Evolutionary conservation across 2,113 vertebrate species (phyloP).

Genomic region (Platycercus adscitus): DNA sequence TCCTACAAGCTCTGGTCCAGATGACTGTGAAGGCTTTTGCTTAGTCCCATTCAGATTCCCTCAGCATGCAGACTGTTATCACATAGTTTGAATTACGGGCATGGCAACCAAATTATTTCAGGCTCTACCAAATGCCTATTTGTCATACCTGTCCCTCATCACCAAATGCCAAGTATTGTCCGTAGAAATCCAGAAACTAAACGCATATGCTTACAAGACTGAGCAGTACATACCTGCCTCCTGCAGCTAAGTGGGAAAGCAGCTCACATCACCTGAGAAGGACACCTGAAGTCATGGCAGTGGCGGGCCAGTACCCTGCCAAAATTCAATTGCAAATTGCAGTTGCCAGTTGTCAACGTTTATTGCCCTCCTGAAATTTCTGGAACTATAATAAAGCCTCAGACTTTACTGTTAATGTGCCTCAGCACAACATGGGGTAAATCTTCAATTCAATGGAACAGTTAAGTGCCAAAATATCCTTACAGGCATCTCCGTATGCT

Average conservation of each 20-base stretch:
- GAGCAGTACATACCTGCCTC: not conserved
- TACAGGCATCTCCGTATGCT: not conserved
- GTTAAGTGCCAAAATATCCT: not conserved
- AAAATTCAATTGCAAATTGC: not conserved
- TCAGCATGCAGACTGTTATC: not conserved
- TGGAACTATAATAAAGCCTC: not conserved
- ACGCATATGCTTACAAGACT: not conserved
- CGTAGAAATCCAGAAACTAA: not conserved
- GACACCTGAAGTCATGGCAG: not conserved
- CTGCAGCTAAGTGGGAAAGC: not conserved
- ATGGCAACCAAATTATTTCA: not conserved
- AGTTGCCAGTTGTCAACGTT: slow-evolving; percentile 19
- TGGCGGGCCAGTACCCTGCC: not conserved
- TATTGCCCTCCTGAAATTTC: not conserved
- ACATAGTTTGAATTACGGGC: not conserved
- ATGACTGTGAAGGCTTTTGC: not conserved
- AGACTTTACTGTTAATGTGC: not conserved
- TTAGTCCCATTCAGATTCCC: not conserved
- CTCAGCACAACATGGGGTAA: not conserved
- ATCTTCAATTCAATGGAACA: not conserved
- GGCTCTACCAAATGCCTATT: not conserved
- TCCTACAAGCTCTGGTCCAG: not conserved
- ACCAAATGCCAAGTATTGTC: not conserved
- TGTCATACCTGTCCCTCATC: not conserved
- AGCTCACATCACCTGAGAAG: not conserved